These are phyloP conservation scores for Mylabris phalerata DNA, from an alignment of 1,140 invertebrate species.

Conservation along the genomic window DNA sequence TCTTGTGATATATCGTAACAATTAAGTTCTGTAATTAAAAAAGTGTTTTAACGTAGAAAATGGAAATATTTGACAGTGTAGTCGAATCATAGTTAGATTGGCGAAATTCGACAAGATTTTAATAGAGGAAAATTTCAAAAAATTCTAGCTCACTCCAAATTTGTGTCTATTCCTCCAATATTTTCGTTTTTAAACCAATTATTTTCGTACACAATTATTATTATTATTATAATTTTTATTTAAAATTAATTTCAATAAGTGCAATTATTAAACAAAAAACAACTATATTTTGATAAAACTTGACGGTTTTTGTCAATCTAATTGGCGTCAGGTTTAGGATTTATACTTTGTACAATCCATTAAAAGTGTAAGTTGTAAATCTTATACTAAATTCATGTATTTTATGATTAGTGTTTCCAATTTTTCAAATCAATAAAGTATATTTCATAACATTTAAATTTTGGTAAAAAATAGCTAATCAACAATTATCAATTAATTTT, in stretches of 20 bases:
- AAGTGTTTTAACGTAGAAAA: not conserved
- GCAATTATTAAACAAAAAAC: conserved; percentile 18
- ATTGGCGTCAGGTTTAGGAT: conserved; percentile 11
- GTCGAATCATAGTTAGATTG: conserved; percentile 4
- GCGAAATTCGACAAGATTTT: conserved; percentile 1
- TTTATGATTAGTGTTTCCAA: conserved; percentile 23
- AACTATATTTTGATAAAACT: not conserved
- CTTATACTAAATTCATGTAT: conserved; percentile 19
- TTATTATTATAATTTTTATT: no score
- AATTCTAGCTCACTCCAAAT: not conserved
- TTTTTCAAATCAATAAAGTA: conserved; percentile 11
- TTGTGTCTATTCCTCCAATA: no score
- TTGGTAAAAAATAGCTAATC: not conserved
- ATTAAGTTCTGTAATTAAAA: no score
- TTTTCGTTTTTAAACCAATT: no score
- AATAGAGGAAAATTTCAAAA: no score
- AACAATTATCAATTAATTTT: not conserved
- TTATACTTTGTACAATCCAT: conserved; percentile 13
- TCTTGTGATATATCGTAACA: conserved; percentile 5
- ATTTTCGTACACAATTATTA: no score
- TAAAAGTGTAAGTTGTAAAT: conserved; percentile 16
- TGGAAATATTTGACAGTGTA: conserved; percentile 12
- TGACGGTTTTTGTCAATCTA: conserved; percentile 18
- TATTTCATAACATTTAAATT: conserved; percentile 13
- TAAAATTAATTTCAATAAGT: conserved; percentile 15